Evolutionary conservation across 2,888 invertebrate species (phyloP).

Genomic region (Aphidius colemani): DNA sequence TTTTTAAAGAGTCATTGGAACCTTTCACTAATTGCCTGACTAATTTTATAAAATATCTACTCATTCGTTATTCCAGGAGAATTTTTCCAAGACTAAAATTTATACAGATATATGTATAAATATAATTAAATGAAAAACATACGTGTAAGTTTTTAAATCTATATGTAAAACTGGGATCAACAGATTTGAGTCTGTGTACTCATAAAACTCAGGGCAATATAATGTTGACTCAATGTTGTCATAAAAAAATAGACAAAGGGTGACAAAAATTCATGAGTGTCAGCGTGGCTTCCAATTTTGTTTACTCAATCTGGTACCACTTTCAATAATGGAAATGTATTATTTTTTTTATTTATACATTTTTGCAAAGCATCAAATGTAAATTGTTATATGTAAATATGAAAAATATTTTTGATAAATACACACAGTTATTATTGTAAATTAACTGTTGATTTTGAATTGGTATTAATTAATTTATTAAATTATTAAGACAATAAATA

Average conservation of each 20-base stretch:
- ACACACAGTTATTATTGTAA: neutral
- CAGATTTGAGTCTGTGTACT: conserved; percentile 50
- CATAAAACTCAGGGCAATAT: conserved; percentile 43
- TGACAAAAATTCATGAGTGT: conserved; percentile 15
- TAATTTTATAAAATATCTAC: no score
- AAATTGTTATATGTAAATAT: neutral
- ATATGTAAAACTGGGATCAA: conserved; percentile 32
- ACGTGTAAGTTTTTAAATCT: conserved; percentile 39
- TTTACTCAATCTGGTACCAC: conserved; percentile 3
- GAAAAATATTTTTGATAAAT: neutral
- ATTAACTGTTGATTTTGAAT: neutral
- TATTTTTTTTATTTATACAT: neutral
- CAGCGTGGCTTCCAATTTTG: conserved; percentile 9
- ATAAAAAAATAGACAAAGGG: conserved; percentile 30
- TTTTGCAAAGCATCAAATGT: no score
- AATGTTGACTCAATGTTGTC: conserved; percentile 48
- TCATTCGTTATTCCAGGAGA: no score
- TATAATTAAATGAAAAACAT: no score
- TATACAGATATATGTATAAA: no score
- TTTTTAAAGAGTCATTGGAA: no score
- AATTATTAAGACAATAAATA: no score
- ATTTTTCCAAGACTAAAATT: no score
- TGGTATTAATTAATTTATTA: neutral
- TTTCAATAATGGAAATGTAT: conserved; percentile 12
- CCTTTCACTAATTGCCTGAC: no score